phyloP scores from a whole-genome alignment of 2,113 vertebrate species.

The Leptobrachium ailaonicum region DNA sequence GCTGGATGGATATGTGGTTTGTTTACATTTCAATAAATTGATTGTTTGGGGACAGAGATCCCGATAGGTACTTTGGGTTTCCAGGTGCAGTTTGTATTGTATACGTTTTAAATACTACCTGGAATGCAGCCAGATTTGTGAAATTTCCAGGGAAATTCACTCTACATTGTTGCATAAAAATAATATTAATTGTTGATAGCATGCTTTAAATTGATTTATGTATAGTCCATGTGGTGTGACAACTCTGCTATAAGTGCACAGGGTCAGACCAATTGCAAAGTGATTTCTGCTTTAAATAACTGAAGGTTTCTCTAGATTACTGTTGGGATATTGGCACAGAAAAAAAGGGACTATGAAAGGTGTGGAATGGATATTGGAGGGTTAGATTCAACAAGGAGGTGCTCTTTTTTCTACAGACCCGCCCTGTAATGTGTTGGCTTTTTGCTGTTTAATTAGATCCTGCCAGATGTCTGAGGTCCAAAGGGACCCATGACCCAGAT shows the following conservation, averaged over 20 bases:
- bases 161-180: no score
- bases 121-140: no score
- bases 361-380: neutral
- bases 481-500: slow-evolving; percentile 46
- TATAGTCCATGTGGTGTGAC: neutral
- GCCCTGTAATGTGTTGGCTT: slow-evolving; percentile 29
- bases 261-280: neutral
- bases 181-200: no score
- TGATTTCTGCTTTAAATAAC: neutral
- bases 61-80: no score
- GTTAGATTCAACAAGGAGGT: neutral
- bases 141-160: no score
- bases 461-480: slow-evolving; percentile 47
- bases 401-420: slow-evolving; percentile 7
- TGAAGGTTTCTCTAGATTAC: no score
- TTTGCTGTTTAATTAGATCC: slow-evolving; percentile 46
- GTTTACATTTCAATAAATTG: no score
- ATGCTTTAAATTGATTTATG: no score
- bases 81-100: no score
- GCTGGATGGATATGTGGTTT: no score
- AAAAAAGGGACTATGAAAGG: neutral
- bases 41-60: no score
- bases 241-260: neutral
- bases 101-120: no score
- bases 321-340: neutral